Evolutionary conservation across 2,113 vertebrate genomes (phyloP), one percentile per base, ranked within the genome.

Genomic region (Redunca redunca): DNA sequence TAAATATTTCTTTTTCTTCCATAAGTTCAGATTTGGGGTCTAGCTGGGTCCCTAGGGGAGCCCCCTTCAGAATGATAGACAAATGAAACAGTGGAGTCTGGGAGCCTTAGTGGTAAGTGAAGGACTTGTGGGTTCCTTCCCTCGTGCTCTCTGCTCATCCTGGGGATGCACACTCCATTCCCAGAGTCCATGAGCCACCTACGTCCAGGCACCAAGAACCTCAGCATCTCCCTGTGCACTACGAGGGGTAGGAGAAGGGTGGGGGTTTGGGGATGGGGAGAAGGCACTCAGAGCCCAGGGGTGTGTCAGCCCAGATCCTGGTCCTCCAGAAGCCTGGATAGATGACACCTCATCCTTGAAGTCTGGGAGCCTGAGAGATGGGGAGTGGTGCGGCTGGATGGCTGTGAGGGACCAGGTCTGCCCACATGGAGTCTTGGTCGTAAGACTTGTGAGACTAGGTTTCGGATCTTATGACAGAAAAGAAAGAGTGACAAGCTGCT

Each of bases 301-400:
- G 40, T 1, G 0, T 17, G 12, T 15, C 3, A 26, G 17, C 33
- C 2, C 28, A 43, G 64, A 3, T 40, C 48, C 8, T 17, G 46
- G 30, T 40, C 60, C 3, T 36, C 53, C 33, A 10, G 13, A 13
- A 62, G 53, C 28, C 88, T 57, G 21, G 26, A 15, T 2, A 16
- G 17, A 16, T n/a, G 28, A 43, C 30, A 7, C 2, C 36, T 40
- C 40, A 46, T 80, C 8, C 6, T 19, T n/a, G 46, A 52, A 12
- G 4, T 30, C 21, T 9, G 21, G 15, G 46, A 28, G 0, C 33
- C 87, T 15, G 46, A 52, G 21, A 1, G 0, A 43, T 7, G n/a
- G 5, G 53, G n/a, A 30, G 15, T 14, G 2, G 64, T 2, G 3
- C 0, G 0, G 14, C 0, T 0, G 12, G 8, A 16, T 62, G 25